These are phyloP conservation scores for Ariolimax columbianus DNA, from an alignment of 2,888 invertebrate genomes.

Conservation along the genomic window DNA sequence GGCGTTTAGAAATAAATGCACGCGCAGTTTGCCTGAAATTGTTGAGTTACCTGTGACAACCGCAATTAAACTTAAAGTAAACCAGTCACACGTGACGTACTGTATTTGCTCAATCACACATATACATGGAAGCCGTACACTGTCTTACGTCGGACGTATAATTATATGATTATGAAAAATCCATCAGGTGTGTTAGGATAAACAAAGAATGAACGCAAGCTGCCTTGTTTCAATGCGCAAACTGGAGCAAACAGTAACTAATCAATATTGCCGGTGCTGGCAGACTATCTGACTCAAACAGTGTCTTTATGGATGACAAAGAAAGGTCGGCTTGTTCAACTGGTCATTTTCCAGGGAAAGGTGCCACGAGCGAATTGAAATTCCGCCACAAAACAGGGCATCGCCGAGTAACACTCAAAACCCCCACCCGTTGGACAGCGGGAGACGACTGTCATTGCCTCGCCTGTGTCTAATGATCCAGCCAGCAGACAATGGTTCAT, in stretches of 20 bases:
- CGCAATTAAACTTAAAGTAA: too few relatives aligned
- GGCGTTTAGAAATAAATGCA: too few relatives aligned
- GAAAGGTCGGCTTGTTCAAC: background rate
- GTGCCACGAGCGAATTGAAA: background rate
- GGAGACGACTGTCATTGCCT: too few relatives aligned
- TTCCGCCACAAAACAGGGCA: background rate
- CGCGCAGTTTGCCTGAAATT: too few relatives aligned
- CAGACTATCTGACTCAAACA: background rate
- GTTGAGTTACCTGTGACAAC: too few relatives aligned
- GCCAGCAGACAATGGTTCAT: background rate
- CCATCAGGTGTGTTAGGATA: too few relatives aligned
- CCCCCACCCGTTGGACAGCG: background rate
- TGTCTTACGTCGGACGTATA: too few relatives aligned
- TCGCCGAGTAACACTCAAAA: background rate
- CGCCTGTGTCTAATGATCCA: conserved; percentile 1
- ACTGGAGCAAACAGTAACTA: background rate
- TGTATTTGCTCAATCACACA: too few relatives aligned
- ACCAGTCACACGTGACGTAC: too few relatives aligned
- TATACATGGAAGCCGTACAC: too few relatives aligned
- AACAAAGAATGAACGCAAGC: background rate
- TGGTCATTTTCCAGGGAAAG: background rate
- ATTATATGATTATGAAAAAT: too few relatives aligned
- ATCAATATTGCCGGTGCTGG: background rate
- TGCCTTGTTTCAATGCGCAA: too few relatives aligned
- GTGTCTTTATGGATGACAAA: background rate